phyloP scores from a whole-genome alignment of 2,113 vertebrate genomes.

The Gobio gobio region DNA sequence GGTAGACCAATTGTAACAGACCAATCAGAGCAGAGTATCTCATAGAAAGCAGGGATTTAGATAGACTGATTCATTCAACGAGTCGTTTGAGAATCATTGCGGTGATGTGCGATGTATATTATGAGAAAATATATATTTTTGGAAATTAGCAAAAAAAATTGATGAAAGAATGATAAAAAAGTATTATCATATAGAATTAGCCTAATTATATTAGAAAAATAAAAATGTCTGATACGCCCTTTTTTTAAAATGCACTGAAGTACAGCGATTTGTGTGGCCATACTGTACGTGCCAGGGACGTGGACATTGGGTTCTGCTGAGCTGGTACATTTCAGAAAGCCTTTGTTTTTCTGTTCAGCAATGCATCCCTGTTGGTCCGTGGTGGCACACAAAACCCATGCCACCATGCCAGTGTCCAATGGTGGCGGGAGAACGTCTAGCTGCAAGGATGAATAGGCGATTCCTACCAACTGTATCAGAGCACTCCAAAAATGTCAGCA shows the following conservation, averaged over 20 bases:
- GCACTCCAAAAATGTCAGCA: constrained; percentile 27
- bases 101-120: too few species aligned
- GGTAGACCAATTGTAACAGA: too few species aligned
- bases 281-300: constrained; percentile 45
- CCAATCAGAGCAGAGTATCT: too few species aligned
- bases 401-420: constrained; percentile 16
- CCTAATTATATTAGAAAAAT: too few species aligned
- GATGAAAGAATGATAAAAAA: too few species aligned
- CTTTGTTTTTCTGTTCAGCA: constrained; percentile 63
- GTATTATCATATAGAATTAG: too few species aligned
- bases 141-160: too few species aligned
- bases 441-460: constrained; percentile 16
- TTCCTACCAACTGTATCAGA: constrained; percentile 25
- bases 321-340: constrained; percentile 38
- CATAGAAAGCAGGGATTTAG: too few species aligned
- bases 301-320: constrained; percentile 65
- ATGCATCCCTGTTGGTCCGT: constrained; percentile 72
- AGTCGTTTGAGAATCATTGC: too few species aligned
- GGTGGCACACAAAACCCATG: constrained; percentile 49
- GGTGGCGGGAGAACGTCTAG: constrained; percentile 20
- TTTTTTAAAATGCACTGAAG: not conserved
- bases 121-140: too few species aligned
- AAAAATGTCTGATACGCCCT: too few species aligned
- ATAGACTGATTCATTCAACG: too few species aligned
- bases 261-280: not conserved